Base-by-base conservation (phyloP, 1,140 invertebrate genomes). In the Drosophila parvula region DNA sequence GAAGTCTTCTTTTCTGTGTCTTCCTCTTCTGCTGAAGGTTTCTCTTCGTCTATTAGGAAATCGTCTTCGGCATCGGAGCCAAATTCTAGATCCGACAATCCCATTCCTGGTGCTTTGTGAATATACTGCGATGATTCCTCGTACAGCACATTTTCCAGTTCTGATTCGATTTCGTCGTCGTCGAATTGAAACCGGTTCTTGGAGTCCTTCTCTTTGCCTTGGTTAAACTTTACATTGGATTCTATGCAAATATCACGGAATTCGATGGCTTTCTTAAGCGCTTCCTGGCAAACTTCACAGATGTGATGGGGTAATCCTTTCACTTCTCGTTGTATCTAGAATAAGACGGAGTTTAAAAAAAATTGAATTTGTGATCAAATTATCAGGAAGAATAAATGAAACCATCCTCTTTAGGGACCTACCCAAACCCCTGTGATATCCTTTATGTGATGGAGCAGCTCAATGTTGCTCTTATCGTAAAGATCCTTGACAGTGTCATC, bases 341-440 rank as follows among this genome's bases (percentile, higher is more conserved):
- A 43, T 14, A 0, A 12, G 2, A 34, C 14, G 5, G 16, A 14
- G 12, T 14, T 22, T 22, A 40, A 10, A 28, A 48, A 7, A 47
- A 27, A 12, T 2, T 8, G 22, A 47, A 27, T 6, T 2, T 12
- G 12, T 38, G 22, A 12, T 7, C 5, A 43, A 45, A 47, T 41
- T n/a, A 43, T 18, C 11, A 30, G 55, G 32, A 14, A 1, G 9
- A 40, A 41, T 11, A 28, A 30, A 28, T 5, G 8, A 41, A 64
- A 14, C 38, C 40, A 58, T 30, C 12, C 41, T 32, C 12, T 28
- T 9, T 3, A 5, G 2, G 11, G 4, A 65, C 65, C 12, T 53
- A 83, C 81, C 81, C 76, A 63, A 32, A 83, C 65, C 0, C 81
- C 81, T 6, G 81, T 84, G 11, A 73, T 45, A 2, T 53, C 34